Percentiles rank a stretch among this genome's conserved stretches.
Evolutionary conservation across 2,888 invertebrate genomes (phyloP).

Genomic region (Pyrrhia umbra): DNA sequence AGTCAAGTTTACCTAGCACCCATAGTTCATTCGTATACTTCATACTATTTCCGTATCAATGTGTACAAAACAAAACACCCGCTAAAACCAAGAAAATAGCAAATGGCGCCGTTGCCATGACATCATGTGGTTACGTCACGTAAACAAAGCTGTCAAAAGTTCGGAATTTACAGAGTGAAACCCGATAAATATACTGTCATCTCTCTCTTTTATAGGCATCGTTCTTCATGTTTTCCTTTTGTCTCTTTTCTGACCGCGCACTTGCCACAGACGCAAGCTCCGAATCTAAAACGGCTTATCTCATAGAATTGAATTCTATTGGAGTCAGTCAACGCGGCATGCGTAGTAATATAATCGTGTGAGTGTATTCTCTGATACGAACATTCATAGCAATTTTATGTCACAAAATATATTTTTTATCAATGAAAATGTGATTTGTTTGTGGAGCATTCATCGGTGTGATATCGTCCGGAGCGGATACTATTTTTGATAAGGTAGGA

Average conservation of each 20-base stretch:
- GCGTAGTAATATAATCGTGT: conserved; percentile 64
- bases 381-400: conserved; percentile 40
- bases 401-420: conserved; percentile 63
- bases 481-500: conserved; percentile 64
- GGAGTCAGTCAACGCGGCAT: conserved; percentile 72
- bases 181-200: conserved; percentile 59
- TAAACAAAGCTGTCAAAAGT: conserved; percentile 72
- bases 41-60: conserved; percentile 33
- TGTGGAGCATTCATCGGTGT: conserved; percentile 46
- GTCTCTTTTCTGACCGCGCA: conserved; percentile 70
- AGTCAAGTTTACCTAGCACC: conserved; percentile 2
- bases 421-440: conserved; percentile 76
- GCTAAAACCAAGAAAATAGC: conserved; percentile 58
- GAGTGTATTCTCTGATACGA: conserved; percentile 38
- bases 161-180: conserved; percentile 47
- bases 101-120: conserved; percentile 79
- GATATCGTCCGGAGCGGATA: conserved; percentile 52
- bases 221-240: conserved; percentile 68
- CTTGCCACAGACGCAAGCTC: conserved; percentile 47
- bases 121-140: conserved; percentile 83
- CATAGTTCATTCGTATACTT: conserved; percentile 9
- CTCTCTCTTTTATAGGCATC: conserved; percentile 64
- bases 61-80: conserved; percentile 55
- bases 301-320: conserved; percentile 67
- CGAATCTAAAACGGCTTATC: conserved; percentile 68